phyloP scores from a whole-genome alignment of 1,140 invertebrate species.

The Pseudobourletiella spinata region DNA sequence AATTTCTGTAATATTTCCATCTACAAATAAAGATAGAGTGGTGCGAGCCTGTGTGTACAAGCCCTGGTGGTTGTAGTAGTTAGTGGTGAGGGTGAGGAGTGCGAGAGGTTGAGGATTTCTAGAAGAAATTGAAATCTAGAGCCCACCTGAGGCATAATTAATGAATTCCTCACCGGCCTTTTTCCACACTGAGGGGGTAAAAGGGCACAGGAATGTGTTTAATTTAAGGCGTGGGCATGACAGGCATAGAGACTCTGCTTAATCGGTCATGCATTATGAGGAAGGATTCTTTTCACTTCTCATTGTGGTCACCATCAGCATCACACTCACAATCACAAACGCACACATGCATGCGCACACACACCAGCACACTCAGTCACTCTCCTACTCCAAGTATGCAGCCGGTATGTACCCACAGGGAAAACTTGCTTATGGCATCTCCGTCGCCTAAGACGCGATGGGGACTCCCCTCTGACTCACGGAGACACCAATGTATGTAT shows the following conservation, averaged over 20 bases:
- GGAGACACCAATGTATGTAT: conserved; percentile 23
- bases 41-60: not conserved
- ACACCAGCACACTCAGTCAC: conserved; percentile 9
- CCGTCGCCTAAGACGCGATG: conserved; percentile 19
- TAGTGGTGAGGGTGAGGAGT: not conserved
- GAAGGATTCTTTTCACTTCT: conserved; percentile 24
- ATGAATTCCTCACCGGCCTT: conserved; percentile 34
- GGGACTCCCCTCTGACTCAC: conserved; percentile 16
- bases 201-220: conserved; percentile 29
- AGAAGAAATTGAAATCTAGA: conserved; percentile 22
- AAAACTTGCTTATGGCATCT: conserved; percentile 11
- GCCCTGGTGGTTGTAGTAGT: not conserved
- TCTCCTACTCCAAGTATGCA: not conserved
- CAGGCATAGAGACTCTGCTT: conserved; percentile 26
- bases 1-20: conserved; percentile 9
- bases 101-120: conserved; percentile 1
- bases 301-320: conserved; percentile 18
- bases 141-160: conserved; percentile 36
- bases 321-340: too few relatives aligned
- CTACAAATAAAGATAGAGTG: too few relatives aligned
- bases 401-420: not conserved
- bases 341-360: too few relatives aligned
- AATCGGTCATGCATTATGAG: conserved; percentile 33
- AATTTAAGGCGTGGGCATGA: conserved; percentile 36
- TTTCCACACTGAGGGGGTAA: conserved; percentile 30